Evolutionary conservation across 2,888 invertebrate genomes (phyloP), one percentile per base, ranked within the genome.

Genomic region (Ceraclea dissimilis): DNA sequence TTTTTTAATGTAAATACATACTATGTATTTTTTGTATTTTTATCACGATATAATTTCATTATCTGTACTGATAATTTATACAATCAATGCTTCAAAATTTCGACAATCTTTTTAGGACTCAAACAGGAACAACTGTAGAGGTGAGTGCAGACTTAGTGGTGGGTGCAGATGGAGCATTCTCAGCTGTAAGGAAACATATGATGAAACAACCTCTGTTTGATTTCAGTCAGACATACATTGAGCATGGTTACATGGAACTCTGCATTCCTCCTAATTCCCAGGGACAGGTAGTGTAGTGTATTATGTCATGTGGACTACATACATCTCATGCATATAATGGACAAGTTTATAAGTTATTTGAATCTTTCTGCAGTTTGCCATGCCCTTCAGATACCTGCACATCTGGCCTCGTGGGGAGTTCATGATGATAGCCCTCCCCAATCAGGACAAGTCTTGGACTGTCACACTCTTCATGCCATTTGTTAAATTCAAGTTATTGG

Each of bases 381-480:
- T 99, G 90, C 84, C 85, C 8, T 75, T 83, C 1, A 91, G 94
- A 69, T 91, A 88, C 68, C 80, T 99, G 39, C 98, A 99, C 72
- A 94, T 99, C 63, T 99, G 98, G 99, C 97, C 98, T 0, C 80
- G 98, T 54, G 89, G 90, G 33, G 83, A 86, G 56, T 98, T 94
- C 70, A 97, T 98, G 94, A 88, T 99, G 90, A 98, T 98, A 61
- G 98, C 96, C 0, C 74, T 99, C 43, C 98, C 99, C 0, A 99
- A 99, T 72, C 86, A 84, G 67, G 93, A 97, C 69, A 80, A 81
- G 57, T 88, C 92, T 0, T 98, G 93, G 83, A 98, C 97, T 0
- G 93, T 93, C 0, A 98, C 98, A 0, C 79, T 99, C 0, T 98
- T 98, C 69, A 97, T 98, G 86, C 96, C 98, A 0, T 93, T 93